Percentiles rank a stretch among this genome's conserved stretches.
phyloP scores from a whole-genome alignment of 2,888 invertebrate genomes.

The Noctua comes region DNA sequence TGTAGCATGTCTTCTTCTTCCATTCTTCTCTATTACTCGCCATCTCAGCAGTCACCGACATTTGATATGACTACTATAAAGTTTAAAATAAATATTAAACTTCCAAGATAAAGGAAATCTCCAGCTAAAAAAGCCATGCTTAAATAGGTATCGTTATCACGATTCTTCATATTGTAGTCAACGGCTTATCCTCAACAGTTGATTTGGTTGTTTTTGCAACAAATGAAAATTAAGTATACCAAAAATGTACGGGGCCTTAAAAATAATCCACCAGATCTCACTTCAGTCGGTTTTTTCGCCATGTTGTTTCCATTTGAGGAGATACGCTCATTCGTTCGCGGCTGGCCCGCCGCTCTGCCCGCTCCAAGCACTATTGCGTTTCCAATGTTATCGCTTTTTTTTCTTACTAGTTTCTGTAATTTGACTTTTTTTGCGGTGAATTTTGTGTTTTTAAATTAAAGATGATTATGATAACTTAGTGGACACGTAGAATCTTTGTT shows the following conservation, averaged over 20 bases:
- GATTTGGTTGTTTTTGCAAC: background rate
- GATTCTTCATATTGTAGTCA: background rate
- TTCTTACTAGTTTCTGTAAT: conserved; percentile 52
- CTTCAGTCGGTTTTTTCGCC: conserved; percentile 61
- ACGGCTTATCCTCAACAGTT: background rate
- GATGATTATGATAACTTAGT: too few relatives aligned
- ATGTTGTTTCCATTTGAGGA: conserved; percentile 77
- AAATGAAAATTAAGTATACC: background rate
- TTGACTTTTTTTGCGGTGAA: conserved; percentile 27
- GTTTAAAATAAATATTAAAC: background rate
- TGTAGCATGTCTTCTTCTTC: too few relatives aligned
- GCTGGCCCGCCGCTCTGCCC: conserved; percentile 58
- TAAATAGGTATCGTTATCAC: background rate
- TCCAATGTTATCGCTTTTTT: conserved; percentile 59
- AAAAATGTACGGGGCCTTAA: conserved; percentile 33
- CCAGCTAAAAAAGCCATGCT: background rate
- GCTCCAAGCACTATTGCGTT: conserved; percentile 57
- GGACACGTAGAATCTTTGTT: background rate
- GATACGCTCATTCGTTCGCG: conserved; percentile 73
- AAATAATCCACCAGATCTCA: background rate
- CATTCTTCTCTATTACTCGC: too few relatives aligned
- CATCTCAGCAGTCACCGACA: too few relatives aligned
- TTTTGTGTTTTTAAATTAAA: background rate
- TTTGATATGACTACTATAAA: too few relatives aligned
- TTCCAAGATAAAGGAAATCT: background rate